These are phyloP conservation scores for Zaprionus kolodkinae DNA, from an alignment of 1,140 invertebrate genomes.

Conservation along the genomic window DNA sequence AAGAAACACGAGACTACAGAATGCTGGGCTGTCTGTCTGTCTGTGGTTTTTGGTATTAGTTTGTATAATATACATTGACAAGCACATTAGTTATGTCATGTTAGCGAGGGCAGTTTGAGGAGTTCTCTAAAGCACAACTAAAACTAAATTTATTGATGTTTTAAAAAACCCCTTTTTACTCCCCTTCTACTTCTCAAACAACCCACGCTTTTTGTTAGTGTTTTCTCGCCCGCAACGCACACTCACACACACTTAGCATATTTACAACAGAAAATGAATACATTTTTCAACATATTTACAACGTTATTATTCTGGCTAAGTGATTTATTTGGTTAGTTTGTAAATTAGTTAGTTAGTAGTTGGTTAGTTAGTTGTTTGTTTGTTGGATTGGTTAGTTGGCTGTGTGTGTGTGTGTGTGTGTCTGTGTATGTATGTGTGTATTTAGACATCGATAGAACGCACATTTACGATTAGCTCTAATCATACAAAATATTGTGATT, in stretches of 20 bases:
- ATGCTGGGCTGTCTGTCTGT: slow-evolving; percentile 34
- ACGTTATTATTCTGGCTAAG: slow-evolving; percentile 16
- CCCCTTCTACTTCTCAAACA: not conserved
- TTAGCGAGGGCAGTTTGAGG: slow-evolving; percentile 18
- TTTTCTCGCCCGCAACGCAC: slow-evolving; percentile 2
- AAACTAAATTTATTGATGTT: no score
- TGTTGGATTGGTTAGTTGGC: no score
- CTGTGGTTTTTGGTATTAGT: slow-evolving; percentile 10
- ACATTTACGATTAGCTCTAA: slow-evolving; percentile 58
- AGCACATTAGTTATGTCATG: slow-evolving; percentile 49
- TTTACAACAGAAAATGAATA: slow-evolving; percentile 22
- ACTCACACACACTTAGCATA: slow-evolving; percentile 16
- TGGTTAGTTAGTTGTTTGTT: slow-evolving; percentile 16
- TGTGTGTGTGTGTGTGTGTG: slow-evolving; percentile 36
- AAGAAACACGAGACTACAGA: slow-evolving; percentile 44
- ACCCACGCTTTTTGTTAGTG: slow-evolving; percentile 11
- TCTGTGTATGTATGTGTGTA: slow-evolving; percentile 36
- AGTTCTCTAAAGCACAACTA: no score
- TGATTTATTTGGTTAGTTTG: slow-evolving; percentile 13
- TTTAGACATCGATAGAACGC: slow-evolving; percentile 69
- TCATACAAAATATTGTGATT: slow-evolving; percentile 16
- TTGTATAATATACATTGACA: slow-evolving; percentile 66
- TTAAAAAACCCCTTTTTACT: no score
- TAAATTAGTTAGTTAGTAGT: slow-evolving; percentile 18
- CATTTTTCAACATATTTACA: slow-evolving; percentile 38